Base-by-base conservation (phyloP, 2,888 invertebrate genomes). In the Eledona agricola region DNA sequence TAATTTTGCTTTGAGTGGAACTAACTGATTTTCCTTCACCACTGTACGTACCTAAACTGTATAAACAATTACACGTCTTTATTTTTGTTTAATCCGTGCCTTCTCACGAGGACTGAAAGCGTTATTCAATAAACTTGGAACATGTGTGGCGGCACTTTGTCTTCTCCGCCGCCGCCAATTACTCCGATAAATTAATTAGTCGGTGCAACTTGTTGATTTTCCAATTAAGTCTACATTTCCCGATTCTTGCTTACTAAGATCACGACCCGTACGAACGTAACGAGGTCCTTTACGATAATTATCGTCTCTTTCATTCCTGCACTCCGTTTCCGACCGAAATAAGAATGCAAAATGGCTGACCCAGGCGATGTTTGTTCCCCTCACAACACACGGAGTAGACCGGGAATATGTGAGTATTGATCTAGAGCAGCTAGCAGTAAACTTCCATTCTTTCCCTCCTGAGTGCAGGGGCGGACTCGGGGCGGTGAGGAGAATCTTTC, bases 371-470 rank as follows among this genome's bases (percentile, higher is more conserved):
- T 63, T 65, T 65, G 63, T 62, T 64, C 64, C 66, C 69, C 65
- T 63, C 65, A 65, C 65, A 66, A 63, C 60, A 65, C 64, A 57
- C 60, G 58, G 56, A 58, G 56, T 63, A 65, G 67, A 63, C 65
- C 59, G 67, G 67, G 71, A 68, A 68, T 70, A 67, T 71, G 69
- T 69, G 70, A 68, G 70, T 71, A 71, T 71, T 71, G 71, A 71
- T 71, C 70, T 71, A 68, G 64, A 70, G 66, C 64, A 63, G 63
- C 64, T 60, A 63, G 68, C 68, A 66, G 69, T 64, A 69, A 69
- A 69, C 67, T 67, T 71, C 70, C 70, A 71, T 71, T 71, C 71
- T 71, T 71, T 69, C 66, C 67, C 66, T 63, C 55, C 62, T 58
- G 57, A 38, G 43, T 37, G 40, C 32, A 53, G 40, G 19, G 42